phyloP scores from a whole-genome alignment of 2,797 vertebrate species.

The Cyclopterus lumpus region DNA sequence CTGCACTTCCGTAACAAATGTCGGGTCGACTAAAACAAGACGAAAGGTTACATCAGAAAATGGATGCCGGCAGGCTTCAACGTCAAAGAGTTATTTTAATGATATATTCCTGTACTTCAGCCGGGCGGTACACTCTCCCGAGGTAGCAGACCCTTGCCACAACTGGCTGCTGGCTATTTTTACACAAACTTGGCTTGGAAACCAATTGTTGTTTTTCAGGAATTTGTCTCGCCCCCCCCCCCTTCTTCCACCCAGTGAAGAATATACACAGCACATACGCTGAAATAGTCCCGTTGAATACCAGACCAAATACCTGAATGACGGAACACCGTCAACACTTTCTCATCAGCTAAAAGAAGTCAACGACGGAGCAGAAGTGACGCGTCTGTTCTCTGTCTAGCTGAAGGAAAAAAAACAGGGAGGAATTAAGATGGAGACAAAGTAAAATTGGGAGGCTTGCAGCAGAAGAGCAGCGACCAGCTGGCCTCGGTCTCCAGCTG shows the following conservation, averaged over 20 bases:
- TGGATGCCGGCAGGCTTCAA: slow-evolving; percentile 75
- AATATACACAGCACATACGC: slow-evolving; percentile 42
- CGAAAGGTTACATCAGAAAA: slow-evolving; percentile 81
- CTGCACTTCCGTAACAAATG: slow-evolving; percentile 84
- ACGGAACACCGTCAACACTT: slow-evolving; percentile 21
- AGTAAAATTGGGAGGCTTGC: slow-evolving; percentile 31
- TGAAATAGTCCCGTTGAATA: slow-evolving; percentile 42
- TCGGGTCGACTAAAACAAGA: slow-evolving; percentile 84
- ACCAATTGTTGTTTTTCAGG: slow-evolving; percentile 60
- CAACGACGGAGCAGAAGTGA: slow-evolving; percentile 34
- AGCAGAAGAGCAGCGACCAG: slow-evolving; percentile 51
- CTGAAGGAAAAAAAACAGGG: slow-evolving; percentile 47
- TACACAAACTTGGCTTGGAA: slow-evolving; percentile 70
- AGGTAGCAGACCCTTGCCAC: slow-evolving; percentile 60
- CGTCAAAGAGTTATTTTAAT: slow-evolving; percentile 80
- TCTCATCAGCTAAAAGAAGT: slow-evolving; percentile 43
- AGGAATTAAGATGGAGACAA: slow-evolving; percentile 41
- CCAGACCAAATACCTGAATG: slow-evolving; percentile 34
- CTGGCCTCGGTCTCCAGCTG: slow-evolving; percentile 81
- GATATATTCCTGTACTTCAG: slow-evolving; percentile 75
- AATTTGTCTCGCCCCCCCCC: slow-evolving; percentile 35
- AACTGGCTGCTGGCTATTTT: slow-evolving; percentile 71
- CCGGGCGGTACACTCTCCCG: slow-evolving; percentile 56
- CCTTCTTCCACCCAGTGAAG: slow-evolving; percentile 32
- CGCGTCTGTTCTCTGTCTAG: slow-evolving; percentile 45